These are phyloP conservation scores for Eretmocerus hayati DNA, from an alignment of 2,888 invertebrate genomes.

Conservation along the genomic window DNA sequence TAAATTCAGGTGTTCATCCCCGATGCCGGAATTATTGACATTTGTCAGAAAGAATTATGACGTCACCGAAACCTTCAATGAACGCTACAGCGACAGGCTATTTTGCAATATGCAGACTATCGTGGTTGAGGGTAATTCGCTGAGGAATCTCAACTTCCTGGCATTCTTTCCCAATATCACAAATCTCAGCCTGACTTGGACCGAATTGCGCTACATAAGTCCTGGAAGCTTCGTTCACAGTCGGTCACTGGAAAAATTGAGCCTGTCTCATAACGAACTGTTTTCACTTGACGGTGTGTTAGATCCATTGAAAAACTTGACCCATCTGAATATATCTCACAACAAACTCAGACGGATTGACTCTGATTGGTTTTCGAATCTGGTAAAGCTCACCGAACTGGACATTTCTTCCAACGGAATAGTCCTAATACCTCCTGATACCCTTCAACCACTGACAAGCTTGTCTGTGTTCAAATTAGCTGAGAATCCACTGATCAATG, in stretches of 20 bases:
- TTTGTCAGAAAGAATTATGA: too few relatives aligned
- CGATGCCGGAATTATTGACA: too few relatives aligned
- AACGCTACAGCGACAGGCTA: too few relatives aligned
- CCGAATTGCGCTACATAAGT: slow-evolving; percentile 41
- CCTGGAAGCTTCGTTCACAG: neutral
- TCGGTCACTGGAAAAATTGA: slow-evolving; percentile 57
- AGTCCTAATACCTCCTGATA: slow-evolving; percentile 57
- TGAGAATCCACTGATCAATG: slow-evolving; percentile 69
- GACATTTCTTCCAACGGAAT: slow-evolving; percentile 66
- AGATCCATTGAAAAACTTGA: slow-evolving; percentile 54
- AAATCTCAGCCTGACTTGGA: slow-evolving; percentile 27
- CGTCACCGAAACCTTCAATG: too few relatives aligned
- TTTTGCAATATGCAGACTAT: too few relatives aligned
- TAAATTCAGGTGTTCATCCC: too few relatives aligned
- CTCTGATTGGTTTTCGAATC: slow-evolving; percentile 58
- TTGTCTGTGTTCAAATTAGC: slow-evolving; percentile 70
- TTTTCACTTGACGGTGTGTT: slow-evolving; percentile 53
- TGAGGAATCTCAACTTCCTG: slow-evolving; percentile 34
- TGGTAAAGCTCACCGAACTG: slow-evolving; percentile 59
- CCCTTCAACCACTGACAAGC: slow-evolving; percentile 65
- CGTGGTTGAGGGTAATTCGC: too few relatives aligned
- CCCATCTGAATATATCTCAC: slow-evolving; percentile 65
- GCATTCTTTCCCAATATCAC: neutral
- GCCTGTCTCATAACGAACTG: slow-evolving; percentile 64
- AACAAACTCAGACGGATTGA: slow-evolving; percentile 61